These are phyloP conservation scores for Acipenser oxyrinchus DNA, from an alignment of 2,797 vertebrate genomes.

Conservation along the genomic window DNA sequence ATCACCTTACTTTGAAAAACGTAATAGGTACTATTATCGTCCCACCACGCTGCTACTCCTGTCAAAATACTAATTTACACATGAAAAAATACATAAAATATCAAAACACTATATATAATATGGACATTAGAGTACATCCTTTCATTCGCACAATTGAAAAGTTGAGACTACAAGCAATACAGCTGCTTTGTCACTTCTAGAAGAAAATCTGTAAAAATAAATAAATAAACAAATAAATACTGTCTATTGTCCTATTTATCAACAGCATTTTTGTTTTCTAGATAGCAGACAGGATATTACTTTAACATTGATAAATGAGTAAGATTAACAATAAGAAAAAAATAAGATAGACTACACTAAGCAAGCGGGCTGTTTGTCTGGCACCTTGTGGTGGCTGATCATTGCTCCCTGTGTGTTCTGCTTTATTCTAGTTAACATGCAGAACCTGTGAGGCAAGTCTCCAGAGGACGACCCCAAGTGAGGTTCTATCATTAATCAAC, in stretches of 20 bases:
- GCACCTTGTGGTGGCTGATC: slow-evolving; percentile 66
- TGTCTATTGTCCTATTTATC: background rate
- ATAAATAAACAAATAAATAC: background rate
- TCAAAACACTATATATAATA: too few species aligned
- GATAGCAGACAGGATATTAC: slow-evolving; percentile 59
- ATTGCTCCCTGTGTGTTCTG: slow-evolving; percentile 73
- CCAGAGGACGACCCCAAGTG: slow-evolving; percentile 89
- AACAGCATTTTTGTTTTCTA: slow-evolving; percentile 44
- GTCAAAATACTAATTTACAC: too few species aligned
- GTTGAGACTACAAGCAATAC: too few species aligned
- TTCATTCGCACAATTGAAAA: too few species aligned
- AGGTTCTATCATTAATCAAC: slow-evolving; percentile 99
- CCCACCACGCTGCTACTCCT: too few species aligned
- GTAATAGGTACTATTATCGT: too few species aligned
- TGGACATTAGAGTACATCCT: too few species aligned
- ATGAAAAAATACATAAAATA: too few species aligned
- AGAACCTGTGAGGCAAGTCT: slow-evolving; percentile 91
- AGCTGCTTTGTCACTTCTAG: background rate
- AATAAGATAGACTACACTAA: slow-evolving; percentile 49
- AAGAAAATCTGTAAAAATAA: background rate
- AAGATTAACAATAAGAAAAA: slow-evolving; percentile 69
- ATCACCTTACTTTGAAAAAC: too few species aligned
- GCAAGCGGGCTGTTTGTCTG: slow-evolving; percentile 58
- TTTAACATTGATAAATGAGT: slow-evolving; percentile 75
- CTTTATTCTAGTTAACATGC: slow-evolving; percentile 94